Evolutionary conservation across 1,140 invertebrate genomes (phyloP).

Genomic region (Trichogramma pretiosum): DNA sequence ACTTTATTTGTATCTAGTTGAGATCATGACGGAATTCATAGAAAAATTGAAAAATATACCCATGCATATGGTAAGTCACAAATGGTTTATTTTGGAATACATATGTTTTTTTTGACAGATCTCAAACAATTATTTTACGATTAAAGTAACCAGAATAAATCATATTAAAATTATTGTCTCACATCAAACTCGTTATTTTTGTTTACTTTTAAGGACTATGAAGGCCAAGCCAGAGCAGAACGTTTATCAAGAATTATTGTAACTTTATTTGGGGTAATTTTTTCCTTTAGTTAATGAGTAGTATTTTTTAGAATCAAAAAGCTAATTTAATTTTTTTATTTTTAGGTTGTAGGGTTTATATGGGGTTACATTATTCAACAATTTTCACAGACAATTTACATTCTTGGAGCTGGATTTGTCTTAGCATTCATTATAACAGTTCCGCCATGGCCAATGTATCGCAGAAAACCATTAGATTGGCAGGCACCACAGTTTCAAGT

Average conservation of each 20-base stretch:
- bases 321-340: constrained; percentile 20
- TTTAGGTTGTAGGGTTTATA: constrained; percentile 69
- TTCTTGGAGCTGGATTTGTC: constrained; percentile 82
- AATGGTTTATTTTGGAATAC: no score
- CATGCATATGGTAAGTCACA: constrained; percentile 53
- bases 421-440: constrained; percentile 75
- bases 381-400: constrained; percentile 89
- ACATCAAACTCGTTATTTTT: constrained; percentile 10
- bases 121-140: background rate
- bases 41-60: constrained; percentile 46
- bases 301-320: constrained; percentile 4
- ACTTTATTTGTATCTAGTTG: background rate
- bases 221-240: constrained; percentile 82
- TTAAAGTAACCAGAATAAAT: background rate
- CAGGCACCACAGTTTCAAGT: constrained; percentile 61
- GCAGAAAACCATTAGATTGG: constrained; percentile 81
- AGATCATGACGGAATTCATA: constrained; percentile 26
- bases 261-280: constrained; percentile 70
- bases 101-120: constrained; percentile 7
- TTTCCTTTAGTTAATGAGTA: constrained; percentile 6
- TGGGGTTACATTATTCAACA: constrained; percentile 93
- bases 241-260: constrained; percentile 81
- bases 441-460: constrained; percentile 90
- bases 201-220: constrained; percentile 67
- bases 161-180: constrained; percentile 7